A percentile compares a stretch with the other conserved stretches of the same genome.
phyloP scores from a whole-genome alignment of 2,888 invertebrate species.

The Alloplasta piceator region DNA sequence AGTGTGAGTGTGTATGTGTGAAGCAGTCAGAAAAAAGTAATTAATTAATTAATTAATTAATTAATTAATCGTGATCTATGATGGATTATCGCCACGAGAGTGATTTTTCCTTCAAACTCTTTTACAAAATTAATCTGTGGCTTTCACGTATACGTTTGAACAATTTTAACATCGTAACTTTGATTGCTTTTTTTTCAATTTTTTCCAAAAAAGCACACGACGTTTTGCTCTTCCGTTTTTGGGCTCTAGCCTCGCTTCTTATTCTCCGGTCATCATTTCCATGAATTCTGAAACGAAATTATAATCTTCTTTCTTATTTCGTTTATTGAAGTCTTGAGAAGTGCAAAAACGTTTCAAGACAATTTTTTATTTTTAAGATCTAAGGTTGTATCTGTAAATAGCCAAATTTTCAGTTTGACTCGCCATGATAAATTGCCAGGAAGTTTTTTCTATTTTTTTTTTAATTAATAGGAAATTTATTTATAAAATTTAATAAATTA shows the following conservation, averaged over 20 bases:
- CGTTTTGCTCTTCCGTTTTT: slow-evolving; percentile 36
- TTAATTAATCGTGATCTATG: slow-evolving; percentile 44
- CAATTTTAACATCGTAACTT: slow-evolving; percentile 67
- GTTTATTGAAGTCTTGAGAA: too few relatives aligned
- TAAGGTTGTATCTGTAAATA: too few relatives aligned
- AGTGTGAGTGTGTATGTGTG: neutral
- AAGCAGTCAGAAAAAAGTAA: slow-evolving; percentile 54
- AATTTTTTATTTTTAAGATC: too few relatives aligned
- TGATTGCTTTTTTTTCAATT: slow-evolving; percentile 62
- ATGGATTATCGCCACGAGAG: slow-evolving; percentile 20
- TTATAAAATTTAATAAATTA: too few relatives aligned
- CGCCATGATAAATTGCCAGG: too few relatives aligned
- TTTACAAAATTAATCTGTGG: slow-evolving; percentile 49
- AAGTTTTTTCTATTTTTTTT: too few relatives aligned
- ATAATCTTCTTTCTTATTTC: neutral
- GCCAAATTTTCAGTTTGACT: too few relatives aligned
- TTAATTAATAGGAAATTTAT: too few relatives aligned
- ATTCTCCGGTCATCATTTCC: slow-evolving; percentile 98
- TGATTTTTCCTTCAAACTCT: slow-evolving; percentile 15
- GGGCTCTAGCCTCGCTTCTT: slow-evolving; percentile 79
- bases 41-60: too few relatives aligned
- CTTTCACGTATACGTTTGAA: slow-evolving; percentile 65
- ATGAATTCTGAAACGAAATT: slow-evolving; percentile 92
- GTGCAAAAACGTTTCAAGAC: too few relatives aligned
- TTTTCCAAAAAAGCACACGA: slow-evolving; percentile 23